Conservation (phyloP, 2,888 invertebrate genomes). For the Drosophila atripex region DNA sequence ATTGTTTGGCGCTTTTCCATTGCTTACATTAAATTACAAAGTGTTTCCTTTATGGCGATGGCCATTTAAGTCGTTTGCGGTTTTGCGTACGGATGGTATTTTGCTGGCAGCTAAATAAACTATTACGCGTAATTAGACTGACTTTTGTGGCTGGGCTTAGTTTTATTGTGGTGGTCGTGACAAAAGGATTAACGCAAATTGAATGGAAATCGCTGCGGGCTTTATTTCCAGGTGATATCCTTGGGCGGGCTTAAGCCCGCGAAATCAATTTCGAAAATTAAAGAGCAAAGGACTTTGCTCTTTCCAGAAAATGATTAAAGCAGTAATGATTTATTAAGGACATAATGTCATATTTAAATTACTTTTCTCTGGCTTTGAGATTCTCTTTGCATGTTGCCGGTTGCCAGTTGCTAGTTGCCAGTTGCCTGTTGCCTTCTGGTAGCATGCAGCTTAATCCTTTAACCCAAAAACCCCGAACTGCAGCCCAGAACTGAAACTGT, state of each 20-base stretch:
- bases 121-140: slow-evolving; percentile 61
- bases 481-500: slow-evolving; percentile 5
- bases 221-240: slow-evolving; percentile 10
- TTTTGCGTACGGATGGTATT: slow-evolving; percentile 15
- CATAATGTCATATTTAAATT: neutral
- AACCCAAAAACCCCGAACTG: slow-evolving; percentile 14
- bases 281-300: neutral
- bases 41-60: slow-evolving; percentile 45
- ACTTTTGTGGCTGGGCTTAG: slow-evolving; percentile 38
- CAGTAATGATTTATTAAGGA: neutral
- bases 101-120: slow-evolving; percentile 42
- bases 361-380: neutral
- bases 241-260: neutral
- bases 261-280: neutral
- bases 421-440: neutral
- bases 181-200: slow-evolving; percentile 61
- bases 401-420: neutral
- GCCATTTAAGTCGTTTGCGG: slow-evolving; percentile 59
- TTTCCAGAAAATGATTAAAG: slow-evolving; percentile 6
- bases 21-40: slow-evolving; percentile 51
- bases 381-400: slow-evolving; percentile 8
- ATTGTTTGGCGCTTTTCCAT: slow-evolving; percentile 18
- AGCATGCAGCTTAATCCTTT: neutral
- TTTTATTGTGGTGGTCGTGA: slow-evolving; percentile 26
- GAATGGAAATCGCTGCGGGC: slow-evolving; percentile 35